phyloP scores from a whole-genome alignment of 2,888 invertebrate species.

The Halictus quadricinctus region DNA sequence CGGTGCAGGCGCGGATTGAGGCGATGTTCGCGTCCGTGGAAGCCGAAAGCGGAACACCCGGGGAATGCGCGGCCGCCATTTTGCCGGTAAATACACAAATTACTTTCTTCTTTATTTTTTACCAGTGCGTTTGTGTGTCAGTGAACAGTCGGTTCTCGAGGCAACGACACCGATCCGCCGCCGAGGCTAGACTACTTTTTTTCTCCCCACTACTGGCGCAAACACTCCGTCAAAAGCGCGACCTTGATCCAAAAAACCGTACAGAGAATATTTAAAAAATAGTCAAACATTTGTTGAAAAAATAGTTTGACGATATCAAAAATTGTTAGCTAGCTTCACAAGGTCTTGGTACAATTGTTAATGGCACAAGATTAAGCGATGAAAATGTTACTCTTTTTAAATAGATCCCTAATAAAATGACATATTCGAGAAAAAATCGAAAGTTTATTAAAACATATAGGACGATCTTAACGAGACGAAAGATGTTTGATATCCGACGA shows the following conservation, averaged over 20 bases:
- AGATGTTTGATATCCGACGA: background rate
- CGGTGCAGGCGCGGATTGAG: slow-evolving; percentile 93
- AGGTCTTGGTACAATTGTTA: background rate
- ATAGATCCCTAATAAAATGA: no score
- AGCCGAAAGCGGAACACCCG: slow-evolving; percentile 78
- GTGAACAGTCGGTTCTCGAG: slow-evolving; percentile 14
- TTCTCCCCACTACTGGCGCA: background rate
- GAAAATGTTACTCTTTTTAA: no score
- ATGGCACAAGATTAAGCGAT: no score
- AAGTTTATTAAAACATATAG: no score
- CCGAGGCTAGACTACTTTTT: background rate
- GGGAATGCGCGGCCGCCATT: slow-evolving; percentile 79
- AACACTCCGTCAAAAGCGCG: background rate
- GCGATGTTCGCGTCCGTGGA: slow-evolving; percentile 87
- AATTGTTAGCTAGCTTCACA: background rate
- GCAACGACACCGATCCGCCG: slow-evolving; percentile 1
- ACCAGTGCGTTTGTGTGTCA: slow-evolving; percentile 10
- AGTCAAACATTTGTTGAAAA: background rate
- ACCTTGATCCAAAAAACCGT: background rate
- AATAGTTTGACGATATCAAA: background rate
- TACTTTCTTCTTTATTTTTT: slow-evolving; percentile 45
- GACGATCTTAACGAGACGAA: no score
- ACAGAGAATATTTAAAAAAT: background rate
- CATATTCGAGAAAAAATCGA: no score
- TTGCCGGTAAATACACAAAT: slow-evolving; percentile 73